Percentiles rank a stretch among this genome's conserved stretches.
Conservation (phyloP, 2,113 vertebrate species). For the Dasypus novemcinctus region DNA sequence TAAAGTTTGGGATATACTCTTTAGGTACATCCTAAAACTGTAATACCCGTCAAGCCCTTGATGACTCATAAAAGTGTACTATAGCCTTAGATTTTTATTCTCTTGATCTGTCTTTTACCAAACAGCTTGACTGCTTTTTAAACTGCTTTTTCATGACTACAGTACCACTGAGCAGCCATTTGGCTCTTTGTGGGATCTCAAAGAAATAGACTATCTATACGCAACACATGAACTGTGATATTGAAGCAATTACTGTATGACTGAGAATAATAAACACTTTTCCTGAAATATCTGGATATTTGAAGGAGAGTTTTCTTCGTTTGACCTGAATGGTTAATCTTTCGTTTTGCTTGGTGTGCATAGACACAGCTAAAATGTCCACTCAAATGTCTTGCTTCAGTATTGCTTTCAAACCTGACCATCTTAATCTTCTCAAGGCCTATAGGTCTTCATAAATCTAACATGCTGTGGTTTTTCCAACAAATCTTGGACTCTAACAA, state of each 20-base stretch:
- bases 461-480: neutral
- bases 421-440: neutral
- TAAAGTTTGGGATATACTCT: slow-evolving; percentile 38
- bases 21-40: slow-evolving; percentile 24
- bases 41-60: neutral
- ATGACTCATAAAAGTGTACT: slow-evolving; percentile 42
- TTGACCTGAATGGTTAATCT: neutral
- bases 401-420: neutral
- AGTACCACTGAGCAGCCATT: slow-evolving; percentile 23
- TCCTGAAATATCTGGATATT: neutral
- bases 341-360: neutral
- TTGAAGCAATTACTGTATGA: neutral
- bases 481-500: neutral
- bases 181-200: slow-evolving; percentile 34
- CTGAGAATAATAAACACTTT: neutral
- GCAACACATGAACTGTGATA: neutral
- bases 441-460: neutral
- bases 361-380: neutral
- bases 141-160: slow-evolving; percentile 55
- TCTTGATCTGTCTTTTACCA: slow-evolving; percentile 64
- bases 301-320: neutral
- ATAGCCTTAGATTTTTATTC: slow-evolving; percentile 51
- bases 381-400: neutral
- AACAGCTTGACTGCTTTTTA: slow-evolving; percentile 64
- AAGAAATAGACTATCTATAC: slow-evolving; percentile 21